These are phyloP conservation scores for Oasisia sp. DNA, from an alignment of 2,888 invertebrate genomes.

Conservation along the genomic window DNA sequence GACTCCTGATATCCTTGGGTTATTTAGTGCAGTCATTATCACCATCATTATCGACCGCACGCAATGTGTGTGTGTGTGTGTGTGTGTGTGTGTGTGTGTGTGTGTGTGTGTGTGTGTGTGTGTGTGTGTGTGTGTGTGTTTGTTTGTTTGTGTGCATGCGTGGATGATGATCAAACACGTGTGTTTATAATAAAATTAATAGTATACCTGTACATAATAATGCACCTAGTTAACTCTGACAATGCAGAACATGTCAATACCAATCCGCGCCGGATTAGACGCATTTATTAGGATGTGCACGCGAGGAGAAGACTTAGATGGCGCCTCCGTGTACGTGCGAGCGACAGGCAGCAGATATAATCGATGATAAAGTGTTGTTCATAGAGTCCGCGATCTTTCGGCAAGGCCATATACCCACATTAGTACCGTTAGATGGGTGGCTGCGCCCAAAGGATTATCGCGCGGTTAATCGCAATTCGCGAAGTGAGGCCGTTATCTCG, in stretches of 20 bases:
- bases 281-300: background rate
- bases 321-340: background rate
- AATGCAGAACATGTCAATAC: background rate
- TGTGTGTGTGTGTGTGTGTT: no score
- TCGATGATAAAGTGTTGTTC: constrained; percentile 1
- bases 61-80: no score
- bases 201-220: no score
- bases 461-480: background rate
- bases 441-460: background rate
- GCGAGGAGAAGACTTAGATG: background rate
- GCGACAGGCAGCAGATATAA: background rate
- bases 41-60: no score
- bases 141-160: no score
- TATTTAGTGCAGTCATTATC: no score
- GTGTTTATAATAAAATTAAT: no score
- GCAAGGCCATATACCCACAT: background rate
- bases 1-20: no score
- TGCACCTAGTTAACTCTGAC: no score
- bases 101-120: no score
- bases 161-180: no score
- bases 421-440: background rate
- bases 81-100: no score
- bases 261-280: background rate
- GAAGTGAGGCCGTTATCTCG: background rate
- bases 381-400: background rate